Evolutionary conservation across 1,140 invertebrate species (phyloP).

Genomic region (Brachionus rotundiformis): DNA sequence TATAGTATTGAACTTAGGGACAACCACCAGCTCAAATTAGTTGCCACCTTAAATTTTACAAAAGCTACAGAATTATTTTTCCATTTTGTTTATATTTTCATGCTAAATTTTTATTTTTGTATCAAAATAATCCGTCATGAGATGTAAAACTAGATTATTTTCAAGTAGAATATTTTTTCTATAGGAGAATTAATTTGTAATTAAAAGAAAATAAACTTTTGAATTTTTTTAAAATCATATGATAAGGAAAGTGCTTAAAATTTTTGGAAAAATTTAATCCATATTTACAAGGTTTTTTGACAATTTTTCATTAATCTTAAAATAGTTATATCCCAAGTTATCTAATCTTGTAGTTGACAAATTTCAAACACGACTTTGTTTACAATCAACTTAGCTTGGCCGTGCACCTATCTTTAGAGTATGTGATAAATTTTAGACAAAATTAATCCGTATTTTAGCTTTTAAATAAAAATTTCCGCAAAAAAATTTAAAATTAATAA

Average conservation of each 20-base stretch:
- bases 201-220: too few species aligned
- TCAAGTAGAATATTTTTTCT: too few species aligned
- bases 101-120: background rate
- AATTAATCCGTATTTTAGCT: background rate
- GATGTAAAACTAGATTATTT: background rate
- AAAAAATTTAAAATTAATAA: constrained; percentile 12
- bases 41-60: background rate
- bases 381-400: background rate
- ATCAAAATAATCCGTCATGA: background rate
- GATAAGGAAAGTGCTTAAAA: background rate
- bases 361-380: constrained; percentile 1
- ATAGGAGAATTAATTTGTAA: background rate
- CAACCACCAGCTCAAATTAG: too few species aligned
- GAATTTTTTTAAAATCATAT: too few species aligned
- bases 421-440: background rate
- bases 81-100: background rate
- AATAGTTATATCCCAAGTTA: background rate
- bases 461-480: background rate
- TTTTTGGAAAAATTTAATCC: background rate
- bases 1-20: background rate
- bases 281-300: constrained; percentile 10
- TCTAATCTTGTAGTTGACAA: constrained; percentile 8
- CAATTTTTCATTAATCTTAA: constrained; percentile 12
- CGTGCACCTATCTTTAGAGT: background rate
- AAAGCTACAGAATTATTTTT: background rate